Evolutionary conservation across 37 sponge, comb jelly and placozoan species (phyloP), one percentile per base, ranked within the genome.

Genomic region (Aplysina aerophoba): DNA sequence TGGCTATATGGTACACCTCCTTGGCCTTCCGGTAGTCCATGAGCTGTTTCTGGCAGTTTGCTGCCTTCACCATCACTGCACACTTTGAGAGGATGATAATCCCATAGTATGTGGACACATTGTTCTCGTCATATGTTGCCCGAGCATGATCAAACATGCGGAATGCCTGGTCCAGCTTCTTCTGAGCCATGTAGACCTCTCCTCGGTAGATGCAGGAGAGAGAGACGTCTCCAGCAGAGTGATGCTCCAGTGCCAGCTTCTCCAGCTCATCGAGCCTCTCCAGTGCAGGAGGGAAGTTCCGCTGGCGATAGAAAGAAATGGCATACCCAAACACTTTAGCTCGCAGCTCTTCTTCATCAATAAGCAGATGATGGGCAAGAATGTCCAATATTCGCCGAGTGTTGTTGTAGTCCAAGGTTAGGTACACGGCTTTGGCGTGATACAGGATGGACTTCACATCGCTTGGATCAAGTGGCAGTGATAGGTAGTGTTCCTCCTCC

Each of bases 141-240:
- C 59, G 28, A 22, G 93, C 90, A 37, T 36, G 30, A 20, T 28
- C 21, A 37, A 82, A 93, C 33, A 86, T 67, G 4, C 86, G 58
- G 15, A 61, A 40, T 31, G 93, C 93, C 15, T 62, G 38, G 21
- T 34, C 28, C 65, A 80, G 86, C 39, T 84, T 55, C 31, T 38
- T 33, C 53, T 44, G 57, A 3, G 81, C 33, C 17, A 80, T 38
- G 25, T 84, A 57, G 28, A 89, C 59, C 58, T 93, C 90, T 53
- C 93, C 93, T 20, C 89, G 36, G 81, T 93, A 93, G n/a, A 89
- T 64, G 37, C 53, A 73, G 44, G 83, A 65, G 19, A 93, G 57
- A 24, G 82, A 21, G 5, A 59, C 54, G 53, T 93, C 87, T 54
- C 85, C 85, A 53, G 60, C 24, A 20, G 74, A 78, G 37, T 38